Evolutionary conservation across 2,113 vertebrate genomes (phyloP).

Genomic region (Microtus oregoni): DNA sequence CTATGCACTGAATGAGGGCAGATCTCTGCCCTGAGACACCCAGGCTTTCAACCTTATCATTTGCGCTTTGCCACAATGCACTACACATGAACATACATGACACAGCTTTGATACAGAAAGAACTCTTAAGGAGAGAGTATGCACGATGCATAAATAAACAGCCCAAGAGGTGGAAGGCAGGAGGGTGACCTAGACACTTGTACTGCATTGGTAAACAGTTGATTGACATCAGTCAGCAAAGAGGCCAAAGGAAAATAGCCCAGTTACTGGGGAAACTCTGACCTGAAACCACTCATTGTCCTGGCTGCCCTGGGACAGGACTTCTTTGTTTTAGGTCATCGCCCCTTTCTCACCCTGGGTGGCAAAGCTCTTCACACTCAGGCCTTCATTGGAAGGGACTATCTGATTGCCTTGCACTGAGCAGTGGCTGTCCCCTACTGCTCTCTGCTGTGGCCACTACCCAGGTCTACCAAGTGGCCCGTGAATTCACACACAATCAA

Average conservation of each 20-base stretch:
- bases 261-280: neutral
- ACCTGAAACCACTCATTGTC: neutral
- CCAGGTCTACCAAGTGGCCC: slow-evolving; percentile 38
- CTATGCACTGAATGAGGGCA: neutral
- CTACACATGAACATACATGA: slow-evolving; percentile 12
- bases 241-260: slow-evolving; percentile 59
- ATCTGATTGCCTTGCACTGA: slow-evolving; percentile 59
- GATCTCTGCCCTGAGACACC: neutral
- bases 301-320: neutral
- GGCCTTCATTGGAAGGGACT: slow-evolving; percentile 47
- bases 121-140: slow-evolving; percentile 37
- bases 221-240: neutral
- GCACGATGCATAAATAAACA: slow-evolving; percentile 42
- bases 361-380: neutral
- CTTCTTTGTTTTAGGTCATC: neutral
- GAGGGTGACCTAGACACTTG: neutral
- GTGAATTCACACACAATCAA: slow-evolving; percentile 80
- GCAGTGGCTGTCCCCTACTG: slow-evolving; percentile 4
- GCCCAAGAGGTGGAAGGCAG: slow-evolving; percentile 10
- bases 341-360: neutral
- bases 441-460: neutral
- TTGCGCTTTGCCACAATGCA: neutral
- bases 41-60: neutral
- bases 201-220: slow-evolving; percentile 29
- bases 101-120: neutral